These are phyloP conservation scores for Gymnocheta viridis DNA, from an alignment of 2,888 invertebrate species.

Conservation along the genomic window DNA sequence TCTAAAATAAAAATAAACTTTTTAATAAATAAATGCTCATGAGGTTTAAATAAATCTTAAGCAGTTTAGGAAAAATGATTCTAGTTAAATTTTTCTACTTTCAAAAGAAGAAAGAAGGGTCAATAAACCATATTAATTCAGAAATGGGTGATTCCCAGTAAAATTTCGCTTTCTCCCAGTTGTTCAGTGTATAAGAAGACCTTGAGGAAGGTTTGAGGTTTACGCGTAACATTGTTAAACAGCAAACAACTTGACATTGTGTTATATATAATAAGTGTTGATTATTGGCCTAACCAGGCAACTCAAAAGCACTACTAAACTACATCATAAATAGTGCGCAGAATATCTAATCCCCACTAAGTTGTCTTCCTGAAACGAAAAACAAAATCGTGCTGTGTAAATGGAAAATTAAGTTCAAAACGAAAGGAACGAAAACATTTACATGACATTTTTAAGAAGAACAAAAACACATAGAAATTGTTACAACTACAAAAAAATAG, in stretches of 20 bases:
- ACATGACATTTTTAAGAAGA: neutral
- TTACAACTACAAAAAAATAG: slow-evolving; percentile 4
- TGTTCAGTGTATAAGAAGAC: slow-evolving; percentile 10
- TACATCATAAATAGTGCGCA: slow-evolving; percentile 13
- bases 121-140: neutral
- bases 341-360: slow-evolving; percentile 20
- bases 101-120: neutral
- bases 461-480: neutral
- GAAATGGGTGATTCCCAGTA: neutral
- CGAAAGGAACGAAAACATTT: slow-evolving; percentile 21
- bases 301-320: neutral
- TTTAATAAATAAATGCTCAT: no score
- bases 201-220: slow-evolving; percentile 57
- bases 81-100: no score
- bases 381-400: slow-evolving; percentile 25
- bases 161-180: neutral
- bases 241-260: slow-evolving; percentile 63
- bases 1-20: no score
- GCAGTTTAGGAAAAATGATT: no score
- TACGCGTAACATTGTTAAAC: neutral
- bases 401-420: slow-evolving; percentile 47
- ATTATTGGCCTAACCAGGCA: slow-evolving; percentile 9
- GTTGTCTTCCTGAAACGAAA: slow-evolving; percentile 27
- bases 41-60: no score
- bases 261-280: slow-evolving; percentile 11